Evolutionary conservation across 2,113 vertebrate species (phyloP), one percentile per base, ranked within the genome.

Genomic region (Chaetodon auriga): DNA sequence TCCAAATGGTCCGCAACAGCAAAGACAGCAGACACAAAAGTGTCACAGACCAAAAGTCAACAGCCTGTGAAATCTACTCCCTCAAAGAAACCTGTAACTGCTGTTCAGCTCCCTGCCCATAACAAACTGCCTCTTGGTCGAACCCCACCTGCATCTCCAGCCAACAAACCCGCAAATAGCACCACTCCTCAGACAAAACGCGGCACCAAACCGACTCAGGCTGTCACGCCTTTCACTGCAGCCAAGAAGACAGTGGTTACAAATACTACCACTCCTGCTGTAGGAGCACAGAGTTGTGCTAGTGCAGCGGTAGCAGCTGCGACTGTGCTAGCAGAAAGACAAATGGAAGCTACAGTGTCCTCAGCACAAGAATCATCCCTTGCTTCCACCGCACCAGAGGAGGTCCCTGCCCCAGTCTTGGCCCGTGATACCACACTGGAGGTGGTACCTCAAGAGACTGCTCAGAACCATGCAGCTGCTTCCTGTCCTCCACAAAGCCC

Each of bases 121-220:
- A 88, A 35, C 78, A 91, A 78, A 71, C 36, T 38, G 2, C 76
- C 80, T 10, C 68, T 87, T 18, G 75, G 83, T 15, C 91, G 71
- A 69, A 89, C 84, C 3, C 83, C 81, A 7, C 75, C 91, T n/a
- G 58, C 81, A 2, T 90, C 90, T 64, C 87, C 91, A 41, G 89
- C 60, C 35, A 87, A 57, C 58, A 94, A 66, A 82, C 75, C 81
- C 1, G 81, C 72, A 46, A 80, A 57, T 5, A 16, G 84, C 55
- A 86, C 54, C 58, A 86, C 82, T 2, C 10, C 77, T 35, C 75
- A 83, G 38, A 25, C 87, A 13, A 92, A 88, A 63, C 72, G 80
- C 48, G 72, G 58, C 54, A 14, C 76, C 62, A 95, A 94, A 84
- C 93, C 93, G 21, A 93, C 90, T 16, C 94, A 94, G 84, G 76